phyloP scores from a whole-genome alignment of 2,888 invertebrate genomes.

The Rambutsinella grinnellia region DNA sequence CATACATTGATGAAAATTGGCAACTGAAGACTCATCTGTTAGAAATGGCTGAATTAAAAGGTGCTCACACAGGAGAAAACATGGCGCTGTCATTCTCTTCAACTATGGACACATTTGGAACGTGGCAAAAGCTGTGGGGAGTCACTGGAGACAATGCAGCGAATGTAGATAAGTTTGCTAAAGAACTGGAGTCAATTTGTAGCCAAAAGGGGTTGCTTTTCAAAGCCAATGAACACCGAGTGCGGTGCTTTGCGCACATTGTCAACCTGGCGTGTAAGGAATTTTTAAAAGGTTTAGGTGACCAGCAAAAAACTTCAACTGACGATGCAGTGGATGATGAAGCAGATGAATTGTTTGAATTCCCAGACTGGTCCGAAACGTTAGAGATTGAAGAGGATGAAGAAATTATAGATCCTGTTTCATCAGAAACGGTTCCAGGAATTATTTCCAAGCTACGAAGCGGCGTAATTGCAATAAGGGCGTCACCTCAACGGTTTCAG shows the following conservation, averaged over 20 bases:
- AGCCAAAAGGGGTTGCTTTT: neutral
- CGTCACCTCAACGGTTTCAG: conserved; percentile 1
- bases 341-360: too few species aligned
- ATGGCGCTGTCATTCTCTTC: neutral
- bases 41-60: neutral
- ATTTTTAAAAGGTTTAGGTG: neutral
- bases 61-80: conserved; percentile 16
- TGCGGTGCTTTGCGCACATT: conserved; percentile 33
- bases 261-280: conserved; percentile 24
- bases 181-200: neutral
- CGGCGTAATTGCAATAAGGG: too few species aligned
- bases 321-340: too few species aligned
- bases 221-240: neutral
- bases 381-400: too few species aligned
- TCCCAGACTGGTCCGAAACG: too few species aligned
- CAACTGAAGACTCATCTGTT: neutral
- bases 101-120: neutral
- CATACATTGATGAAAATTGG: conserved; percentile 14
- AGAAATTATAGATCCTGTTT: too few species aligned
- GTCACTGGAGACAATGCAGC: conserved; percentile 22
- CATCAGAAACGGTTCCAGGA: too few species aligned
- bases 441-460: too few species aligned
- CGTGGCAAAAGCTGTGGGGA: conserved; percentile 6
- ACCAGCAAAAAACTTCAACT: too few species aligned
- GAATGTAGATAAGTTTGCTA: conserved; percentile 25